Conservation (phyloP, 2,888 invertebrate genomes). For the Petrolisthes cinctipes region DNA sequence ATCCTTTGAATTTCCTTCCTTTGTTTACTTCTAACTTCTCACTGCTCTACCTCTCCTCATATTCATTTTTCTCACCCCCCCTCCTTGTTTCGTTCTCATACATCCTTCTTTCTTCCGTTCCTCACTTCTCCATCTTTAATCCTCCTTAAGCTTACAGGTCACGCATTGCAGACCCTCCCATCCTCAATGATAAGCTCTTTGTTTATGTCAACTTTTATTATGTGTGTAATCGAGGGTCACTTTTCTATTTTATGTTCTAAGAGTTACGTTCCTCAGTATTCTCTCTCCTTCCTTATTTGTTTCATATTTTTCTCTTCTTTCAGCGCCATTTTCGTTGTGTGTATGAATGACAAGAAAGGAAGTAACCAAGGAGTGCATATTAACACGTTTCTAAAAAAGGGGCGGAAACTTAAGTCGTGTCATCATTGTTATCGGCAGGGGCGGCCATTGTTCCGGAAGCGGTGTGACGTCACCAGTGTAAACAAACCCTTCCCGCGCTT, state of each 20-base stretch:
- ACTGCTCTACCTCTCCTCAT: neutral
- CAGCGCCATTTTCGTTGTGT: neutral
- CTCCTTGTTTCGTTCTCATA: neutral
- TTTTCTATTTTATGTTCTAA: no score
- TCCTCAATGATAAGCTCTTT: neutral
- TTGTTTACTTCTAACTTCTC: neutral
- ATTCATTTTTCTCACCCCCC: neutral
- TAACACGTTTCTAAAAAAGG: neutral
- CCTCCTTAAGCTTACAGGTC: no score
- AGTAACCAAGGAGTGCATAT: neutral
- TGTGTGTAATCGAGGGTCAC: no score
- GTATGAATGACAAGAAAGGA: neutral
- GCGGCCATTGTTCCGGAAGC: neutral
- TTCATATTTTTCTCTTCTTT: neutral
- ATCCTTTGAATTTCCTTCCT: neutral
- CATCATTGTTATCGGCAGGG: slow-evolving; percentile 1
- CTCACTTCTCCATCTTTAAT: neutral
- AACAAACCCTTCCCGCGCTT: slow-evolving; percentile 12
- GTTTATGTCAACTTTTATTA: neutral
- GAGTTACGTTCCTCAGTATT: neutral
- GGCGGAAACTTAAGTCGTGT: neutral
- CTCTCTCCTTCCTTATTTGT: neutral
- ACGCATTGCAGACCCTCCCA: no score
- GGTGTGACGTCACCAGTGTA: slow-evolving; percentile 18
- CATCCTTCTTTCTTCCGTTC: neutral